Conservation (phyloP, 1,140 invertebrate species). For the Augochlora pura region DNA sequence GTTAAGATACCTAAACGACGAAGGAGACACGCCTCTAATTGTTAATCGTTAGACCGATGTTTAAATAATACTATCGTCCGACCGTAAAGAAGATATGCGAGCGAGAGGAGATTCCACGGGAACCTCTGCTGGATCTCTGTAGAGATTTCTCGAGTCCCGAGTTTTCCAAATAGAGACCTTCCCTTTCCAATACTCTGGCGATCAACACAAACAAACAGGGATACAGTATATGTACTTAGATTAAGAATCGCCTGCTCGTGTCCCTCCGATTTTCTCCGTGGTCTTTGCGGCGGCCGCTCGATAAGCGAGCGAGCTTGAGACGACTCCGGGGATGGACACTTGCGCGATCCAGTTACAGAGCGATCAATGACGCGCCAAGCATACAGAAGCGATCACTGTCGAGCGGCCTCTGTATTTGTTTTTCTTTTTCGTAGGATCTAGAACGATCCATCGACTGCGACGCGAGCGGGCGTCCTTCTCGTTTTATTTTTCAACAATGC, state of each 20-base stretch:
- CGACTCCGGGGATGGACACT: too few relatives aligned
- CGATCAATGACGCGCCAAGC: too few relatives aligned
- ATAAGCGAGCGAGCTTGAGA: too few relatives aligned
- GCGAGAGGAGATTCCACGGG: neutral
- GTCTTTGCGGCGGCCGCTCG: neutral
- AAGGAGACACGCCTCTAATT: neutral
- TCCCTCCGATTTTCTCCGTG: neutral
- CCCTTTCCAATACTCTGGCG: slow-evolving; percentile 12
- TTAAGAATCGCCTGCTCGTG: slow-evolving; percentile 8
- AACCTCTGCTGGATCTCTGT: neutral
- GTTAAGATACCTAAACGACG: slow-evolving; percentile 14
- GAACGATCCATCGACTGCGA: neutral
- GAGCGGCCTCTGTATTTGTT: too few relatives aligned
- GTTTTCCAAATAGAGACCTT: neutral
- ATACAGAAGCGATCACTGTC: too few relatives aligned
- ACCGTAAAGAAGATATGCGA: neutral
- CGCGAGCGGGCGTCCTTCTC: neutral
- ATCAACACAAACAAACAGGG: neutral
- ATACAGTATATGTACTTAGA: slow-evolving; percentile 40
- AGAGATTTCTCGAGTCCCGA: neutral
- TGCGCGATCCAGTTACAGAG: too few relatives aligned
- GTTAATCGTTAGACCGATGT: slow-evolving; percentile 26
- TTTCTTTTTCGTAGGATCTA: too few relatives aligned
- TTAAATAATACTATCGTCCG: slow-evolving; percentile 16
- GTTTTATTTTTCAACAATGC: neutral